Evolutionary conservation across 2,888 invertebrate genomes (phyloP), one percentile per base, ranked within the genome.

Genomic region (Agrypnus murinus): DNA sequence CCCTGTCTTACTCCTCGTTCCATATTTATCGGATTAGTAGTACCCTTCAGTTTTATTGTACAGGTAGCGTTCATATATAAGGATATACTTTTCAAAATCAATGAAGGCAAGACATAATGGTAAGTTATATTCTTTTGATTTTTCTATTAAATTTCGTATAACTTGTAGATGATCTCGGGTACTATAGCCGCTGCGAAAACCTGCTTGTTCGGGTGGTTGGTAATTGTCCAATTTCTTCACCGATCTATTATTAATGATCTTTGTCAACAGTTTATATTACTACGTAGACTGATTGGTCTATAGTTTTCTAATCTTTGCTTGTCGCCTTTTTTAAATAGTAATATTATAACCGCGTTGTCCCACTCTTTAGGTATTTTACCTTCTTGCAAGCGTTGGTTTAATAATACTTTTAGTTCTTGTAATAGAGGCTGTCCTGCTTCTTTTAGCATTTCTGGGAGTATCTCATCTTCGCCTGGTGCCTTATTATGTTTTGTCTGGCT

Each of bases 391-490:
- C 46, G 15, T 46, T 46, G 15, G 10, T 46, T 46, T 4, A 46
- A 46, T 12, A 46, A 15, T 14, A 17, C 10, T 17, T 46, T 12
- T 46, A 46, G 19, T 15, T 46, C 6, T 12, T 46, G 3, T 10
- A 46, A 7, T 15, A 46, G 2, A 2, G 15, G 3, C 2, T 46
- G 6, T 46, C 46, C 46, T 5, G 14, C 46, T 46, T 14, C 46
- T 46, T 46, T 46, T 15, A 46, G 6, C 46, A 12, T 46, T 46
- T 46, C 46, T 3, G 46, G 46, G 6, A 46, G 46, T 46, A 46
- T 46, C 8, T 10, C 17, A 15, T 46, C 17, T 46, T 46, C 46
- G 3, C 46, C 46, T 5, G 46, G 6, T 46, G 46, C 15, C 10
- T 46, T 46, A 6, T 46, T 17, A 5, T 14, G n/a, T n/a, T 40